Evolutionary conservation across 92 coral and sea anemone genomes (phyloP).

Genomic region (Porites evermanni): DNA sequence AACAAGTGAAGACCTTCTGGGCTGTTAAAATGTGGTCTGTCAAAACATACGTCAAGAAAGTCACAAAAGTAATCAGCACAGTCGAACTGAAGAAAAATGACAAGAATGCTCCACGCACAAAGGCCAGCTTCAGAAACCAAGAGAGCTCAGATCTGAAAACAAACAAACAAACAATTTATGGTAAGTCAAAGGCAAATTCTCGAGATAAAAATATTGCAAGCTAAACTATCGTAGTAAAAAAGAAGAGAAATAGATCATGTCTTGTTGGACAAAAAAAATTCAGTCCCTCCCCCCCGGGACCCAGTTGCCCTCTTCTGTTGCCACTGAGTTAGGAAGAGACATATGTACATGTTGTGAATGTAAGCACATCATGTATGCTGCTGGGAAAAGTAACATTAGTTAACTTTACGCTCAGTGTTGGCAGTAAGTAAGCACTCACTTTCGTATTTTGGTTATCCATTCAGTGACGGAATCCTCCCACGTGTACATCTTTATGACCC

Average conservation of each 20-base stretch:
- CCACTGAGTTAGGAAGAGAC: too few species aligned
- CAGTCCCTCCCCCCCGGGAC: too few species aligned
- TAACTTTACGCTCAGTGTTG: too few species aligned
- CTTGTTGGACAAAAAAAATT: too few species aligned
- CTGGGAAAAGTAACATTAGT: too few species aligned
- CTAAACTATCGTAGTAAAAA: too few species aligned
- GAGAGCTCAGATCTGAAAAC: conserved; percentile 68
- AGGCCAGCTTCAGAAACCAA: conserved; percentile 70
- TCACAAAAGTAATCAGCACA: conserved; percentile 70
- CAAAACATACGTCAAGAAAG: conserved; percentile 78
- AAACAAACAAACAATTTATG: background rate
- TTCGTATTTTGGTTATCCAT: conserved; percentile 72
- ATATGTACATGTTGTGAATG: too few species aligned
- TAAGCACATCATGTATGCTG: too few species aligned
- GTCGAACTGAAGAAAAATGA: conserved; percentile 89
- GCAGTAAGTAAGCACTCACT: conserved; percentile 39
- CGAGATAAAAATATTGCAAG: too few species aligned
- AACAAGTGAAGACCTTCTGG: conserved; percentile 84
- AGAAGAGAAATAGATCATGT: too few species aligned
- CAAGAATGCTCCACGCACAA: conserved; percentile 68
- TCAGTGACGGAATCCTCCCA: conserved; percentile 81
- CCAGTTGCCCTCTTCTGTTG: too few species aligned
- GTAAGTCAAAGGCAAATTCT: background rate
- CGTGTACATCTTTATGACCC: conserved; percentile 89
- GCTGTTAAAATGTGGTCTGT: conserved; percentile 80